A percentile compares a stretch with the other conserved stretches of the same genome.
These are phyloP conservation scores for Philereme vetulata DNA, from an alignment of 2,888 invertebrate species.

Conservation along the genomic window DNA sequence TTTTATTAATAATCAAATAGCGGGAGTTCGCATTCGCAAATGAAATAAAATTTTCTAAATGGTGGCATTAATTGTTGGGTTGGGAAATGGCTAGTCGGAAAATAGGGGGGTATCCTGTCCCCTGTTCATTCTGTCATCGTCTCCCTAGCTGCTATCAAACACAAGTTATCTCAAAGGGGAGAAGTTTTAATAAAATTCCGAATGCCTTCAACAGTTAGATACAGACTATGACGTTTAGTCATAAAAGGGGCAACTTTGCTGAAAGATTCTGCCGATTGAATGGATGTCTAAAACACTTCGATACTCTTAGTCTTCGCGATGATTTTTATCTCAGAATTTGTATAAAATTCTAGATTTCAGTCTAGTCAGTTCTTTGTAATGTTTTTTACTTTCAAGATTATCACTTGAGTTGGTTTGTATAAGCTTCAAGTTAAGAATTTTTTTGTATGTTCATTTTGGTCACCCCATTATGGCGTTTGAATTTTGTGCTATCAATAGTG, in stretches of 20 bases:
- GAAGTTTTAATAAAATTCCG: slow-evolving; percentile 81
- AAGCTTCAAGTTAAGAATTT: no score
- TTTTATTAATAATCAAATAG: slow-evolving; percentile 82
- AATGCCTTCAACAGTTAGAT: slow-evolving; percentile 72
- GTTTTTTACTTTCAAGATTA: no score
- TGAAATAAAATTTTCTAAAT: slow-evolving; percentile 80
- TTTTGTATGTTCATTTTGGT: no score
- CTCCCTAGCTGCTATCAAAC: slow-evolving; percentile 73
- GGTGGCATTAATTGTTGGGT: slow-evolving; percentile 74
- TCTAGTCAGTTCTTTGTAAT: not conserved
- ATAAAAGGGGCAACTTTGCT: slow-evolving; percentile 60
- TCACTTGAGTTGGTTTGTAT: no score
- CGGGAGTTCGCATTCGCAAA: slow-evolving; percentile 72
- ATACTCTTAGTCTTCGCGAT: slow-evolving; percentile 55
- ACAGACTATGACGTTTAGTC: slow-evolving; percentile 66
- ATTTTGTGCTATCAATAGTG: no score
- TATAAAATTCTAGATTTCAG: not conserved
- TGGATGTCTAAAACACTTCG: slow-evolving; percentile 59
- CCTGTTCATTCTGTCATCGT: slow-evolving; percentile 40
- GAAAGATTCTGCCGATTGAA: slow-evolving; percentile 56
- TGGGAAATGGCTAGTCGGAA: slow-evolving; percentile 41
- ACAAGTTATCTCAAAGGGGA: slow-evolving; percentile 79
- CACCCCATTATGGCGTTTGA: no score
- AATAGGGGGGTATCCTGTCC: slow-evolving; percentile 31
- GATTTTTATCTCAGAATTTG: slow-evolving; percentile 36